Percentiles rank a stretch among this genome's conserved stretches.
These are phyloP conservation scores for Agrenia bidenticulata DNA, from an alignment of 2,888 invertebrate species.

Conservation along the genomic window DNA sequence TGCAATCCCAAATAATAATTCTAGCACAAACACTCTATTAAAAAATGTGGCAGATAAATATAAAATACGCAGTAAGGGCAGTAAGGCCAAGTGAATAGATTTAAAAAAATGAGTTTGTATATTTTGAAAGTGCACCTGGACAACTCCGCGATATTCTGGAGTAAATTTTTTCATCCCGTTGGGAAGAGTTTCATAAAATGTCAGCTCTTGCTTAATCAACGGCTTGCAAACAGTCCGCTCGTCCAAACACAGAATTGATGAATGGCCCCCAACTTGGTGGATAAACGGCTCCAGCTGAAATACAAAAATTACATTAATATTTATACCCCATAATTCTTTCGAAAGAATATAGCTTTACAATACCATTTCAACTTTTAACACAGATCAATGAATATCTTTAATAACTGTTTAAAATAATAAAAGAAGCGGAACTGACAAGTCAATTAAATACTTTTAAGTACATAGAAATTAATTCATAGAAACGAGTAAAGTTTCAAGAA, in stretches of 20 bases:
- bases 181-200: slow-evolving; percentile 63
- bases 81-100: too few relatives aligned
- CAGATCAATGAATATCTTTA: neutral
- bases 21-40: too few relatives aligned
- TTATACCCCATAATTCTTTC: neutral
- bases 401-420: neutral
- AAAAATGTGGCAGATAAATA: too few relatives aligned
- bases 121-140: too few relatives aligned
- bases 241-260: slow-evolving; percentile 60
- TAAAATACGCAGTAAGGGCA: too few relatives aligned
- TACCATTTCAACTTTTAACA: too few relatives aligned
- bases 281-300: slow-evolving; percentile 60
- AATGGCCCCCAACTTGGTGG: slow-evolving; percentile 63
- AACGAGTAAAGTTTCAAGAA: too few relatives aligned
- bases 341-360: neutral
- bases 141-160: slow-evolving; percentile 60
- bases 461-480: too few relatives aligned
- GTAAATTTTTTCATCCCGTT: slow-evolving; percentile 59
- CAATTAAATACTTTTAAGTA: too few relatives aligned
- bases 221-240: slow-evolving; percentile 62
- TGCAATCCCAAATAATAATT: too few relatives aligned
- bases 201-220: slow-evolving; percentile 60
- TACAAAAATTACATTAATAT: slow-evolving; percentile 49
- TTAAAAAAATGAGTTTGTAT: too few relatives aligned
- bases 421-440: neutral